A percentile compares a stretch with the other conserved stretches of the same genome.
Evolutionary conservation across 2,888 invertebrate genomes (phyloP).

Genomic region (Heterodera filipjevi): DNA sequence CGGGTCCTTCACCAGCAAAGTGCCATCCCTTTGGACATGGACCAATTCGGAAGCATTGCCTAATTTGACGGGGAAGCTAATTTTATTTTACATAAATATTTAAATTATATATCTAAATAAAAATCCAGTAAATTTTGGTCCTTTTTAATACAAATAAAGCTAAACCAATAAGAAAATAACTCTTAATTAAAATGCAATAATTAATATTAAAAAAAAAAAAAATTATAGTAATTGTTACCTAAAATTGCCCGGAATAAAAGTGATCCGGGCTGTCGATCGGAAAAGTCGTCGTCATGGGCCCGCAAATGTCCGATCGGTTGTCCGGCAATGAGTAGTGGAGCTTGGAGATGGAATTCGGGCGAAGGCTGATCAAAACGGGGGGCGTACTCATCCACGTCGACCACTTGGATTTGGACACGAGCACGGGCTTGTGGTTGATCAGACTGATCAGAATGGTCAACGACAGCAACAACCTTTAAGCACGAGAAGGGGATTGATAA

Average conservation of each 20-base stretch:
- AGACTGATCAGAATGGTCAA: constrained; percentile 31
- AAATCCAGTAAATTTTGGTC: no score
- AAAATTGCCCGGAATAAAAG: constrained; percentile 10
- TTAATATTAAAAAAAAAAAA: constrained; percentile 7
- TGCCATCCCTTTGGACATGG: constrained; percentile 52
- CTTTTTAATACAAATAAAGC: no score
- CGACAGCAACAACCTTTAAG: constrained; percentile 19
- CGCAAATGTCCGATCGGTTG: constrained; percentile 47
- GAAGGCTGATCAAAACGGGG: constrained; percentile 51
- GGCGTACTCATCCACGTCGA: constrained; percentile 58
- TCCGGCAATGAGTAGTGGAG: constrained; percentile 39
- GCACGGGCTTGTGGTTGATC: constrained; percentile 40
- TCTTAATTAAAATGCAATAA: no score
- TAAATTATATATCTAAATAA: no score
- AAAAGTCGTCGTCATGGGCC: constrained; percentile 53
- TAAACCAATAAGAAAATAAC: no score
- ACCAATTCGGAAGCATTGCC: constrained; percentile 48
- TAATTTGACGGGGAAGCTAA: not conserved
- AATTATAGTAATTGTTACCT: constrained; percentile 9
- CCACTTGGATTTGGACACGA: constrained; percentile 51
- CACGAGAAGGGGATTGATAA: not conserved
- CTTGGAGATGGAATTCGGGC: constrained; percentile 38
- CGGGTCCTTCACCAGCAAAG: constrained; percentile 35
- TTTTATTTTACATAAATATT: not conserved
- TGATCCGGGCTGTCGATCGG: constrained; percentile 31